Percentiles rank a stretch among this genome's conserved stretches.
These are phyloP conservation scores for Pseudomyrmex dendroicus DNA, from an alignment of 1,140 invertebrate genomes.

Conservation along the genomic window DNA sequence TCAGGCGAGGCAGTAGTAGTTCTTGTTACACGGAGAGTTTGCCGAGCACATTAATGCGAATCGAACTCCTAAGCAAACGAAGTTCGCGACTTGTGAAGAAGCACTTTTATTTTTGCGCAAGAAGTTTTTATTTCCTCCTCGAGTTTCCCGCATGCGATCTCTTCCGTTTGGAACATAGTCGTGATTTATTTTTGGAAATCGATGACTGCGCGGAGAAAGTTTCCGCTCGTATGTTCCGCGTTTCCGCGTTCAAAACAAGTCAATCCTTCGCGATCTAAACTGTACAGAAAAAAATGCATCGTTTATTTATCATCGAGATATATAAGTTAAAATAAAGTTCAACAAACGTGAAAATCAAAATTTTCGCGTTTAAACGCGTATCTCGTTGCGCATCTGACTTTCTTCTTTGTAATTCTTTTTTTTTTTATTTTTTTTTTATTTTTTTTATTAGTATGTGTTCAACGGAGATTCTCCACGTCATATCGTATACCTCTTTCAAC, in stretches of 20 bases:
- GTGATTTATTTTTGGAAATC: conserved; percentile 50
- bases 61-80: conserved; percentile 2
- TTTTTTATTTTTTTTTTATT: not conserved
- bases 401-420: not conserved
- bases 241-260: conserved; percentile 47
- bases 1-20: not conserved
- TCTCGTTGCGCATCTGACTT: too few relatives aligned
- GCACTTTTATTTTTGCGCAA: conserved; percentile 17
- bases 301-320: not conserved
- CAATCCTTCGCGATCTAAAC: not conserved
- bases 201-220: conserved; percentile 32
- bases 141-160: conserved; percentile 11
- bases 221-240: not conserved
- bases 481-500: not conserved
- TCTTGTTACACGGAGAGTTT: conserved; percentile 4
- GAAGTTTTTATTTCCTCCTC: conserved; percentile 5
- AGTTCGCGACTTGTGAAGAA: not conserved
- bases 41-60: conserved; percentile 10
- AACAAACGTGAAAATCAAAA: not conserved
- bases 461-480: not conserved
- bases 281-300: conserved; percentile 29
- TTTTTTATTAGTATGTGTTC: not conserved
- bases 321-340: too few relatives aligned
- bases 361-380: not conserved
- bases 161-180: conserved; percentile 10